phyloP scores from a whole-genome alignment of 2,797 vertebrate genomes.

The Enteromius viviparus region DNA sequence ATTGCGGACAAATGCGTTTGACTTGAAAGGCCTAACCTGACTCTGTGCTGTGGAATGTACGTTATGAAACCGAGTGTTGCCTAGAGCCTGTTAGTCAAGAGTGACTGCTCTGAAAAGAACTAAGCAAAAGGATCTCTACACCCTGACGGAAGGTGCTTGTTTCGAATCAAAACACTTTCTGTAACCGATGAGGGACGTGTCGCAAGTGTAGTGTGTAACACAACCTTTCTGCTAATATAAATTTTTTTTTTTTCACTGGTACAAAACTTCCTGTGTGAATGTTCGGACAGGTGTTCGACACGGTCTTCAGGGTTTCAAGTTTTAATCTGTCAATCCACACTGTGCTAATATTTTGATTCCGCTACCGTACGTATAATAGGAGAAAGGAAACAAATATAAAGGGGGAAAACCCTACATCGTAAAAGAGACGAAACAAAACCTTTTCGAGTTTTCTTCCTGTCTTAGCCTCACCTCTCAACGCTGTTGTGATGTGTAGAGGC shows the following conservation, averaged over 20 bases:
- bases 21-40: slow-evolving; percentile 9
- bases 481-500: slow-evolving; percentile 79
- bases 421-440: slow-evolving; percentile 29
- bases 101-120: slow-evolving; percentile 28
- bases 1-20: neutral
- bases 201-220: slow-evolving; percentile 1
- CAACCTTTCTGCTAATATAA: neutral
- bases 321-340: slow-evolving; percentile 26
- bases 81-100: slow-evolving; percentile 45
- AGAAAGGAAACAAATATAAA: slow-evolving; percentile 44
- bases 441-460: slow-evolving; percentile 30
- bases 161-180: slow-evolving; percentile 37
- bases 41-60: slow-evolving; percentile 35
- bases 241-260: neutral
- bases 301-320: neutral
- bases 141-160: neutral
- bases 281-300: slow-evolving; percentile 31
- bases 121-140: slow-evolving; percentile 4
- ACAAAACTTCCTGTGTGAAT: slow-evolving; percentile 12
- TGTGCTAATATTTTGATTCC: slow-evolving; percentile 28
- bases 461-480: slow-evolving; percentile 77
- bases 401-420: slow-evolving; percentile 20
- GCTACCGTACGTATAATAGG: slow-evolving; percentile 12
- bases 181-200: slow-evolving; percentile 23
- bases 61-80: slow-evolving; percentile 44